Percentiles rank a stretch among this genome's conserved stretches.
These are phyloP conservation scores for Fissipunctia ypsillon DNA, from an alignment of 2,888 invertebrate genomes.

Conservation along the genomic window DNA sequence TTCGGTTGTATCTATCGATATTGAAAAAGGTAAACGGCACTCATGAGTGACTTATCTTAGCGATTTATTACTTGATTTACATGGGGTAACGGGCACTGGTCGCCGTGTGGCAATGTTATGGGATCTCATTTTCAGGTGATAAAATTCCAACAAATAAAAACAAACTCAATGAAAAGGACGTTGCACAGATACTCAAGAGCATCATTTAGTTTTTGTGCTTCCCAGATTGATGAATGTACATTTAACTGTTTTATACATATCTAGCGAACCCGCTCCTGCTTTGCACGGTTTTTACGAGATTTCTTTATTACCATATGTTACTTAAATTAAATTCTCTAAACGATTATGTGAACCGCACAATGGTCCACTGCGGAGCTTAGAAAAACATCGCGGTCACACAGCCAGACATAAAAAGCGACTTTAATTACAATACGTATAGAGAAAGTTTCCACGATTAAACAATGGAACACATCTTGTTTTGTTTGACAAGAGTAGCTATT, in stretches of 20 bases:
- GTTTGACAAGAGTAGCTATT: not conserved
- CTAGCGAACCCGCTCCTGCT: rapidly evolving
- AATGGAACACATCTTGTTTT: not conserved
- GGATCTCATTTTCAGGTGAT: not conserved
- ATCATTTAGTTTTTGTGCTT: not conserved
- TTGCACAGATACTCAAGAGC: not conserved
- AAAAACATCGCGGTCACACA: not conserved
- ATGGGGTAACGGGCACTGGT: not conserved
- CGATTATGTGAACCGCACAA: not conserved
- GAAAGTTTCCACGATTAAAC: not conserved
- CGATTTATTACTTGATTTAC: not conserved
- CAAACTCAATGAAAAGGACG: not conserved
- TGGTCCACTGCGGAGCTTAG: no score
- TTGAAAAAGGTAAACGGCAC: constrained; percentile 69
- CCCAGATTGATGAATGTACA: not conserved
- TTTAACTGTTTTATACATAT: not conserved
- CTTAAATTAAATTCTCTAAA: no score
- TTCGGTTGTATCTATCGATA: constrained; percentile 58
- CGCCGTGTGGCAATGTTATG: not conserved
- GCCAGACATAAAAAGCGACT: no score
- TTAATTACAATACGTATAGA: not conserved
- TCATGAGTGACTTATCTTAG: no score
- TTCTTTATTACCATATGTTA: not conserved
- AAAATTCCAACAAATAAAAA: not conserved
- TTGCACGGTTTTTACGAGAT: not conserved